These are phyloP conservation scores for Gopherus evgoodei DNA, from an alignment of 2,113 vertebrate genomes.

Conservation along the genomic window DNA sequence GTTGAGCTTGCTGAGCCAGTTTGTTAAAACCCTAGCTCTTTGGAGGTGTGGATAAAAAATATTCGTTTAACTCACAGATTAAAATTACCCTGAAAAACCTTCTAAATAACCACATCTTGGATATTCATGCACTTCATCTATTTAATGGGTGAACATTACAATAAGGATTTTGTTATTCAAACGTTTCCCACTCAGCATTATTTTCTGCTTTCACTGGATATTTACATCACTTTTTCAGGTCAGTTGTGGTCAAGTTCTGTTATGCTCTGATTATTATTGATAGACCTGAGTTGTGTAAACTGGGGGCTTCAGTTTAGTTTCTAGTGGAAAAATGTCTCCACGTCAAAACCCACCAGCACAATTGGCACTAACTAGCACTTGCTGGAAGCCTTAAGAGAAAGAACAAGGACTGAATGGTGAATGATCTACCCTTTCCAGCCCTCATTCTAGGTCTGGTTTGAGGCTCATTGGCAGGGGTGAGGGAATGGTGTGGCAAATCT, in stretches of 20 bases:
- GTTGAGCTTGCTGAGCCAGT: not conserved
- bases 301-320: too few relatives aligned
- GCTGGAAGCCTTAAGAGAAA: not conserved
- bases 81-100: not conserved
- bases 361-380: not conserved
- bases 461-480: not conserved
- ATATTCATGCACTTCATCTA: not conserved
- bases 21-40: not conserved
- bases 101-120: not conserved
- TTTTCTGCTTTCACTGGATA: not conserved
- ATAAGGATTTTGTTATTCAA: not conserved
- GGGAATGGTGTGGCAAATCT: not conserved
- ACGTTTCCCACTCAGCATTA: not conserved
- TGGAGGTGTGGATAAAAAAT: not conserved
- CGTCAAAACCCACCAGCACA: not conserved
- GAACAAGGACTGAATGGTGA: not conserved
- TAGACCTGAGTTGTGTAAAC: too few relatives aligned
- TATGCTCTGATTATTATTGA: too few relatives aligned
- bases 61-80: not conserved
- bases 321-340: too few relatives aligned
- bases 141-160: not conserved
- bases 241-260: too few relatives aligned
- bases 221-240: not conserved
- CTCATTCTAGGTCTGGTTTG: not conserved
- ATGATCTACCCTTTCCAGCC: not conserved